Conservation (phyloP, 2,888 invertebrate species). For the Synergus japonicus region DNA sequence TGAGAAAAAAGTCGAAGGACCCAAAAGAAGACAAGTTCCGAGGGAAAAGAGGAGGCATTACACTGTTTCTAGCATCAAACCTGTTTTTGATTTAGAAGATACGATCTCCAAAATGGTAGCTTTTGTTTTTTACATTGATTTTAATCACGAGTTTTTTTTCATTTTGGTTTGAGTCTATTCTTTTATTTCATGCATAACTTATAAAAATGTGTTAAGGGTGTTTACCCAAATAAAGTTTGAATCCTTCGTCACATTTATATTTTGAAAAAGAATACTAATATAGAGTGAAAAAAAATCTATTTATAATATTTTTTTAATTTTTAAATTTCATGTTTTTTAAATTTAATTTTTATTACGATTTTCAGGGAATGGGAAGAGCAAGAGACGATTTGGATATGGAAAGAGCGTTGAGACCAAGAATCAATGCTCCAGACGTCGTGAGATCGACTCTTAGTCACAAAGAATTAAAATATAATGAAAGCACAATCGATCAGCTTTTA, state of each 20-base stretch:
- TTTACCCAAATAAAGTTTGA: background rate
- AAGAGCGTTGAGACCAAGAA: conserved; percentile 86
- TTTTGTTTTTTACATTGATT: conserved; percentile 43
- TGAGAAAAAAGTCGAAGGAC: conserved; percentile 76
- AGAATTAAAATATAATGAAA: conserved; percentile 83
- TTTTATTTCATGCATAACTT: conserved; percentile 23
- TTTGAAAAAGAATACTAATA: background rate
- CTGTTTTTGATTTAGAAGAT: conserved; percentile 72
- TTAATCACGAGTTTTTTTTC: background rate
- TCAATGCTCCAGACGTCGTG: conserved; percentile 92
- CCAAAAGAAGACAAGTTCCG: conserved; percentile 84
- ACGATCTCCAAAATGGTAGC: conserved; percentile 74
- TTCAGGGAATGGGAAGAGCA: conserved; percentile 80
- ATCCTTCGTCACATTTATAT: no score
- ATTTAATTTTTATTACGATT: conserved; percentile 44
- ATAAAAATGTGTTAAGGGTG: background rate
- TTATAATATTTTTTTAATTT: background rate
- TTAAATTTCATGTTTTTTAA: background rate
- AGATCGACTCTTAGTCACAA: conserved; percentile 86
- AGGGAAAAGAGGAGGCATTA: conserved; percentile 91
- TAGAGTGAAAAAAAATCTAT: background rate
- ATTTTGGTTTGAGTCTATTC: background rate
- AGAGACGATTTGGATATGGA: conserved; percentile 93
- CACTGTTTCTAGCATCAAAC: conserved; percentile 82
- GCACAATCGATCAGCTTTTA: conserved; percentile 91